Base-by-base conservation (phyloP, 2,113 vertebrate species). In the Microcebus tavaratra region DNA sequence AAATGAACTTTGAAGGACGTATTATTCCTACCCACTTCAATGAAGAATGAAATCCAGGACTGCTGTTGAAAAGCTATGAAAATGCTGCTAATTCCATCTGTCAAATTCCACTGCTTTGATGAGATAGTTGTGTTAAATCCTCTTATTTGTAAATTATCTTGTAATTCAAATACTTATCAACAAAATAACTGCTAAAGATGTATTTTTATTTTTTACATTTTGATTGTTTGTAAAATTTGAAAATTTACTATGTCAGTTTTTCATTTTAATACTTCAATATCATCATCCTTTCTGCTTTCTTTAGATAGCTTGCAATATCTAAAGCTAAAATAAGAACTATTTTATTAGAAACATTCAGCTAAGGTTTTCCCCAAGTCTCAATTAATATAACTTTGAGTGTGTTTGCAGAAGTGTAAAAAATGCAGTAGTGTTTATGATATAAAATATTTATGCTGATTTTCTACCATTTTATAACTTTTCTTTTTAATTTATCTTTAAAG, bases 401-500 rank as follows among this genome's bases (percentile, higher is more conserved):
- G 29, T 89, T 93, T 96, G 8, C 27, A 65, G 39, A 80, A 79
- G 73, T 78, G 48, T 27, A 9, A 67, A 78, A 75, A 73, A 53
- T 72, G 9, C 17, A 42, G 4, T 42, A 9, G 23, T 67, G 39
- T 65, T 67, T 48, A 27, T 61, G 70, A 88, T 48, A 42, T 68
- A 78, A 91, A 63, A 45, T 73, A 61, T 72, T 88, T 76, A 81
- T 50, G 11, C 39, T 39, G 25, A 68, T 78, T 86, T 34, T 34
- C 85, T 25, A 73, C 34, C n/a, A 48, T 92, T 79, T 91, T 70
- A 10, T 65, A 59, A 27, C 80, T 93, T 95, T 70, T 21, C 78
- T 73, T 73, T 79, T n/a, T 34, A 96, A 79, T 78, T 70, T 80
- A 31, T 48, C 92, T 85, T 68, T 21, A 91, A 81, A 84, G 70